Base-by-base conservation (phyloP, 2,888 invertebrate genomes). In the Cyclophora punctaria region DNA sequence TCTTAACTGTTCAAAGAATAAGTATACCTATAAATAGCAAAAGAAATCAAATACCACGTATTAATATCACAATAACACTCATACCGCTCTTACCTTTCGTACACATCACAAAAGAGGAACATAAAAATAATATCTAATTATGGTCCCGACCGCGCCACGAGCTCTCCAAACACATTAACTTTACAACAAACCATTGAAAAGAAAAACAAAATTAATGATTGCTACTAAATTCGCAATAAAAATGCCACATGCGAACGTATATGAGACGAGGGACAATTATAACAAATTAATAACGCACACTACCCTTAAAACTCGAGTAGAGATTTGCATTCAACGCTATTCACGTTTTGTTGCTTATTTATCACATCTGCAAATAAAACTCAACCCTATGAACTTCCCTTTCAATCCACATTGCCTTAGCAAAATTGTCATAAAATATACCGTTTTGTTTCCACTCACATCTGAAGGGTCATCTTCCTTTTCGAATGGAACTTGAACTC, bases 121-220 rank as follows among this genome's bases (percentile, higher is more conserved):
- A 73, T 73, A 75, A 75, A 75, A 75, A 70, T 69, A 65, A 37
- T 72, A 72, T 71, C 65, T 72, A 78, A 76, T 77, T 74, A 79
- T 69, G 65, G 62, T 74, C 72, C 73, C 70, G 68, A 63, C 71
- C 71, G 73, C 73, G 72, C 73, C 70, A 67, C 67, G 67, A 64
- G 67, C 77, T 79, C 83, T 83, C 75, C 78, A 81, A 78, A 60
- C 57, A 75, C 74, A 80, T 83, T 83, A 83, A 80, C 81, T 80
- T 82, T 76, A 53, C 51, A 56, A 59, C 50, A 56, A 56, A 53
- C 50, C 74, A 63, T 66, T 71, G 75, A 80, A 83, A 82, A 78
- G 81, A 81, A 84, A 84, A 85, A 86, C 83, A 83, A 85, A 85
- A 88, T 88, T 87, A 88, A 88, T 88, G 86, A 85, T 86, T 83